These are phyloP conservation scores for Poliocrania exsul DNA, from an alignment of 2,797 vertebrate species.

Conservation along the genomic window DNA sequence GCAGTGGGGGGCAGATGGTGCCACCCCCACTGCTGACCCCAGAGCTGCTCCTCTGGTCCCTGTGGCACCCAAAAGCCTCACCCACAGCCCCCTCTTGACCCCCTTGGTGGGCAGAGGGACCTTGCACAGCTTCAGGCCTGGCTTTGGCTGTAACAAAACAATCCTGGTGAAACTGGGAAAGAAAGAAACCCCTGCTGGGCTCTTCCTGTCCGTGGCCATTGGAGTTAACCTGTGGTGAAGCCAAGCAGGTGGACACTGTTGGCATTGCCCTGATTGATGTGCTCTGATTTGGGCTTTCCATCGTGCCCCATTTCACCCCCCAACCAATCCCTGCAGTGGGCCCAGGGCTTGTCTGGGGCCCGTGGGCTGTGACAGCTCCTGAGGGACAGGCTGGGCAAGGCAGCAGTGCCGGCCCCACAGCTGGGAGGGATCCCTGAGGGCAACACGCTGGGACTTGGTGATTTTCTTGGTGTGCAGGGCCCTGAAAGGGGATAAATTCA, in stretches of 20 bases:
- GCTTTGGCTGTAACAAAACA: no score
- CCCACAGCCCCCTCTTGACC: background rate
- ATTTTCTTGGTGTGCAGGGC: background rate
- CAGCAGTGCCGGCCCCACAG: background rate
- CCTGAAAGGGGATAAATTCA: no score
- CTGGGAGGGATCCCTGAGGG: background rate
- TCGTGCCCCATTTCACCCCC: accelerated
- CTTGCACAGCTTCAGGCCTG: background rate
- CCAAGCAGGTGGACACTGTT: accelerated
- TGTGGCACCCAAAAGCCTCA: accelerated
- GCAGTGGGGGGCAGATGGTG: accelerated
- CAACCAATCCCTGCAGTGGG: background rate
- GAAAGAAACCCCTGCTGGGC: background rate
- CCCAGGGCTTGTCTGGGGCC: no score
- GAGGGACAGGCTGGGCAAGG: background rate
- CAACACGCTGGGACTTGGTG: accelerated
- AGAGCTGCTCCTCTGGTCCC: background rate
- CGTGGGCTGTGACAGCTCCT: background rate
- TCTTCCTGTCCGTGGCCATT: accelerated
- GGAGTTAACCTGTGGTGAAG: background rate
- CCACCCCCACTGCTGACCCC: accelerated
- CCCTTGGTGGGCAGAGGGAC: background rate
- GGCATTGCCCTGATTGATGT: accelerated
- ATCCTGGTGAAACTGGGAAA: background rate
- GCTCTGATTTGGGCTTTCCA: background rate